Percentiles rank a stretch among this genome's conserved stretches.
These are phyloP conservation scores for Anabacerthia variegaticeps DNA, from an alignment of 2,797 vertebrate species.

Conservation along the genomic window DNA sequence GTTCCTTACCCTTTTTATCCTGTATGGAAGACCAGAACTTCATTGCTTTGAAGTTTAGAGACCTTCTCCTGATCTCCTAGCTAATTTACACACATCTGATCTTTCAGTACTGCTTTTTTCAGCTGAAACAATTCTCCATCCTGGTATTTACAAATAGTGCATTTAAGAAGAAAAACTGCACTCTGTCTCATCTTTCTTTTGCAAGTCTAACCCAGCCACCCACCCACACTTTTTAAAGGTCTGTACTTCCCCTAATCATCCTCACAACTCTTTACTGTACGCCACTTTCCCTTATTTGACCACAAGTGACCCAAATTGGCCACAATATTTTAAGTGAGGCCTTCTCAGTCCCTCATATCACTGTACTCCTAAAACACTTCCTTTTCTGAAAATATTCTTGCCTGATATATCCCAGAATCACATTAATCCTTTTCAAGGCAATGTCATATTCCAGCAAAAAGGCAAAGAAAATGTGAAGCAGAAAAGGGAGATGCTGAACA, in stretches of 20 bases:
- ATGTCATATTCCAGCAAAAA: slow-evolving; percentile 8
- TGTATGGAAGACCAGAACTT: slow-evolving; percentile 36
- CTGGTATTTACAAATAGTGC: neutral
- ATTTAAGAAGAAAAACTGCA: neutral
- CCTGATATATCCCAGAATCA: neutral
- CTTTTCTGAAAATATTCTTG: slow-evolving; percentile 29
- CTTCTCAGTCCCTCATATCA: neutral
- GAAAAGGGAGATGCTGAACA: neutral
- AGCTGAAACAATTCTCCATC: slow-evolving; percentile 8
- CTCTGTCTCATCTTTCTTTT: neutral
- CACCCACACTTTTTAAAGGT: neutral
- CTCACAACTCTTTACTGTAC: neutral
- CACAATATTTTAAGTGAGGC: neutral
- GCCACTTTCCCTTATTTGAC: neutral
- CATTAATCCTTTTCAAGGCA: slow-evolving; percentile 38
- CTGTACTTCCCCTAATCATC: neutral
- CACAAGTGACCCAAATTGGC: slow-evolving; percentile 3
- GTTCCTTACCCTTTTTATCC: slow-evolving; percentile 36
- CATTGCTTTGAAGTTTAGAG: slow-evolving; percentile 51
- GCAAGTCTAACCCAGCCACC: neutral
- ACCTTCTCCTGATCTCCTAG: slow-evolving; percentile 13
- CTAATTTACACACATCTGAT: slow-evolving; percentile 52
- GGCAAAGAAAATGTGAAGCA: neutral
- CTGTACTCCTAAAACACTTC: neutral
- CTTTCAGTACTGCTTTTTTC: neutral